phyloP scores from a whole-genome alignment of 1,140 invertebrate genomes.

The Drosophila sproati region DNA sequence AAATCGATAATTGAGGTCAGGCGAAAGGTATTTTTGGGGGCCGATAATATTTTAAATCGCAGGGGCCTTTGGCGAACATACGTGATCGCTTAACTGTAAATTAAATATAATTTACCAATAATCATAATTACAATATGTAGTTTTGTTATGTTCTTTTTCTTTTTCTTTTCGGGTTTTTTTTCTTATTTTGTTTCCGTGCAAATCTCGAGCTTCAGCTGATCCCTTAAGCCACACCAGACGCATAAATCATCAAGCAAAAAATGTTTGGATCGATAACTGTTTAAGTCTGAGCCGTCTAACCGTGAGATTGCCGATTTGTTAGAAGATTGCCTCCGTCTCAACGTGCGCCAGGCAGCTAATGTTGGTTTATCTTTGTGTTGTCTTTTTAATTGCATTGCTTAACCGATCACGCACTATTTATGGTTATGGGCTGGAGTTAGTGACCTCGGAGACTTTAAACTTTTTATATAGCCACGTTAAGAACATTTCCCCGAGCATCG shows the following conservation, averaged over 20 bases:
- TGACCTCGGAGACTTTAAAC: neutral
- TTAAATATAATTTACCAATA: slow-evolving; percentile 85
- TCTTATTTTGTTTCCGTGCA: neutral
- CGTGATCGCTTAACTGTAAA: slow-evolving; percentile 85
- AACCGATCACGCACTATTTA: neutral
- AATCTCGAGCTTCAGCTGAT: slow-evolving; percentile 65
- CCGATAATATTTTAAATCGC: slow-evolving; percentile 32
- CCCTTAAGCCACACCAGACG: slow-evolving; percentile 70
- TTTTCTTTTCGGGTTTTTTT: neutral
- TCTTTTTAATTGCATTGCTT: neutral
- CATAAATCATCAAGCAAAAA: slow-evolving; percentile 69
- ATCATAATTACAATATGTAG: slow-evolving; percentile 81
- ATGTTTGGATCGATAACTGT: slow-evolving; percentile 73
- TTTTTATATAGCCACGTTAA: neutral
- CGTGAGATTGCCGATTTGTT: slow-evolving; percentile 28
- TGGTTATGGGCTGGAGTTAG: neutral
- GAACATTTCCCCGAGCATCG: too few species aligned
- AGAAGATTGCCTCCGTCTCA: slow-evolving; percentile 9
- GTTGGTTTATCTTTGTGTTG: neutral
- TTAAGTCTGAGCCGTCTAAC: slow-evolving; percentile 34
- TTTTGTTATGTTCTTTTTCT: slow-evolving; percentile 54
- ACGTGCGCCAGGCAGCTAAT: slow-evolving; percentile 59
- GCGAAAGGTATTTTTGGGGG: slow-evolving; percentile 46
- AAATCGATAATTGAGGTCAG: slow-evolving; percentile 85
- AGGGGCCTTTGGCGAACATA: slow-evolving; percentile 60